A percentile compares a stretch with the other conserved stretches of the same genome.
phyloP scores from a whole-genome alignment of 1,140 invertebrate species.

The Cydia strobilella region DNA sequence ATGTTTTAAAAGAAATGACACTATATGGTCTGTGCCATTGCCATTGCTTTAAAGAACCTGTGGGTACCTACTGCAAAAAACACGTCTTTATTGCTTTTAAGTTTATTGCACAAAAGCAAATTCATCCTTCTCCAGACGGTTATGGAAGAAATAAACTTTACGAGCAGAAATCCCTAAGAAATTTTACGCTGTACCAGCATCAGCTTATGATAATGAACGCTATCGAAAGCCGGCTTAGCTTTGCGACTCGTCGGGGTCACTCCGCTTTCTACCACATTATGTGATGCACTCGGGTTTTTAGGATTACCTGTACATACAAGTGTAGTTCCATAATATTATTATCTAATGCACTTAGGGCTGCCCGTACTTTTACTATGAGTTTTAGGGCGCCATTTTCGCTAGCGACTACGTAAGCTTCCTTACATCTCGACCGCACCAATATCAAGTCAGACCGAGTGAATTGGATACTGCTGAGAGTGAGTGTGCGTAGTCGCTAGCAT shows the following conservation, averaged over 20 bases:
- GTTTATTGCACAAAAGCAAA: neutral
- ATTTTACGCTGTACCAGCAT: neutral
- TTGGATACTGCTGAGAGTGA: too few species aligned
- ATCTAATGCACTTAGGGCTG: neutral
- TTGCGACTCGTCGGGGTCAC: neutral
- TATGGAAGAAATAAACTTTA: neutral
- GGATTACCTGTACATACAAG: slow-evolving; percentile 1
- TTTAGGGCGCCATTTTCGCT: neutral
- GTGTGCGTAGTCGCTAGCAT: too few species aligned
- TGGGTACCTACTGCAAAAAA: neutral
- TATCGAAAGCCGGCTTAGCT: slow-evolving; percentile 4
- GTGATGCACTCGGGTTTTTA: neutral
- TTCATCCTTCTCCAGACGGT: neutral
- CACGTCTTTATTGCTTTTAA: neutral
- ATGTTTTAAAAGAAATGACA: too few species aligned
- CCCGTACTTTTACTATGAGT: neutral
- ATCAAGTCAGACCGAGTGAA: too few species aligned
- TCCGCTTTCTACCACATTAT: neutral
- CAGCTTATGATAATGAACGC: slow-evolving; percentile 5
- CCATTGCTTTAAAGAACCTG: neutral
- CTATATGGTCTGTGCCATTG: neutral
- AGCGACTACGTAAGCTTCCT: too few species aligned
- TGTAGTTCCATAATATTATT: neutral
- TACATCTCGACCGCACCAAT: too few species aligned
- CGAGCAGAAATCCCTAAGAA: neutral